phyloP scores from a whole-genome alignment of 2,113 vertebrate genomes.

The Equus przewalskii region DNA sequence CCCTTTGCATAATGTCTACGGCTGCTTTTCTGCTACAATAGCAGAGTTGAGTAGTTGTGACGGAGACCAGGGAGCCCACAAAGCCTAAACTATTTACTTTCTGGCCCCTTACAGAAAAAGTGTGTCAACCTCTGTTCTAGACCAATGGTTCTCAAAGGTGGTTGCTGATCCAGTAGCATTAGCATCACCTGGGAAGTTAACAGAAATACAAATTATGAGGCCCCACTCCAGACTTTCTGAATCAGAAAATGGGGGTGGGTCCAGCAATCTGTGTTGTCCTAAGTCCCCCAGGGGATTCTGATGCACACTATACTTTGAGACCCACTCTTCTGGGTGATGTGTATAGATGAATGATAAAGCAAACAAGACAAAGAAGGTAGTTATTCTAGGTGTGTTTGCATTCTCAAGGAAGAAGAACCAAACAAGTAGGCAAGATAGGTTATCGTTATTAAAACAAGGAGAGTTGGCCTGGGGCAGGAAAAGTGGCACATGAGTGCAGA shows the following conservation, averaged over 20 bases:
- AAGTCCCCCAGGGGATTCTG: neutral
- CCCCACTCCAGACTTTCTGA: neutral
- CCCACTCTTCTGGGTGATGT: neutral
- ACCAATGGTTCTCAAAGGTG: neutral
- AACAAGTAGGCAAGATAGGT: neutral
- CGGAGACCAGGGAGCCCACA: neutral
- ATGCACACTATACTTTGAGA: neutral
- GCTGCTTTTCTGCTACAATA: neutral
- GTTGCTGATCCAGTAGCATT: neutral
- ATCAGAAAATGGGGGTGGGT: neutral
- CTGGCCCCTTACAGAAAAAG: neutral
- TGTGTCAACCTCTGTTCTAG: neutral
- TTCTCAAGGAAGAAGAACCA: neutral
- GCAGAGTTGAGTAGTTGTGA: neutral
- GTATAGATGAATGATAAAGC: neutral
- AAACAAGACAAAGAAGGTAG: neutral
- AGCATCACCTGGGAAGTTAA: neutral
- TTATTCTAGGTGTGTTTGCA: neutral
- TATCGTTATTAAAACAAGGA: neutral
- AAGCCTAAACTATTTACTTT: neutral
- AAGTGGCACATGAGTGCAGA: neutral
- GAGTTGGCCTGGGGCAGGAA: neutral
- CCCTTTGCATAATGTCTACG: neutral
- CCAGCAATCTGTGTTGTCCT: neutral
- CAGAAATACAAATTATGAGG: neutral